Conservation (phyloP, 1,140 invertebrate genomes). For the Hirudo medicinalis region DNA sequence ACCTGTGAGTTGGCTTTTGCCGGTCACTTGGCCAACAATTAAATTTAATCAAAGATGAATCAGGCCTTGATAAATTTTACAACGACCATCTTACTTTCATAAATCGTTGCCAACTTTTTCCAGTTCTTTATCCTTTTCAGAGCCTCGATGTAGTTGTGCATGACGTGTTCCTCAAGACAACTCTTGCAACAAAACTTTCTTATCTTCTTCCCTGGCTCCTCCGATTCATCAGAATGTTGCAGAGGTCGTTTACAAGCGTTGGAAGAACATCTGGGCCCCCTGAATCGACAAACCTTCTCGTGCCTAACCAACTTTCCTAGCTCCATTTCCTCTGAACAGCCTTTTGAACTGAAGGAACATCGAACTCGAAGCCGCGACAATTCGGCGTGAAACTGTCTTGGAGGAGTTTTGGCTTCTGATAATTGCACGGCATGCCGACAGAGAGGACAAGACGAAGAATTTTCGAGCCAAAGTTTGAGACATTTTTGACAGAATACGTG, state of each 20-base stretch:
- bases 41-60: no score
- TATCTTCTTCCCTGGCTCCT: not conserved
- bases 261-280: not conserved
- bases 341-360: not conserved
- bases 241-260: slow-evolving; percentile 5
- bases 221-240: not conserved
- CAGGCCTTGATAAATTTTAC: not conserved
- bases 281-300: slow-evolving; percentile 1
- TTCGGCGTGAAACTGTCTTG: not conserved
- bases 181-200: slow-evolving; percentile 9
- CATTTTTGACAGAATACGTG: slow-evolving; percentile 10
- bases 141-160: slow-evolving; percentile 7
- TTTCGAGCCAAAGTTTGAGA: slow-evolving; percentile 2
- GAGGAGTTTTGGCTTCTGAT: not conserved
- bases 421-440: not conserved
- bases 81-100: not conserved
- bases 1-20: no score
- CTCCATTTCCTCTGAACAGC: slow-evolving; percentile 7
- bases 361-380: slow-evolving; percentile 1
- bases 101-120: not conserved
- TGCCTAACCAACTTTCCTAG: not conserved
- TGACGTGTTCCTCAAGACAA: not conserved
- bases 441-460: not conserved
- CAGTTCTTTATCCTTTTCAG: not conserved
- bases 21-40: no score